phyloP scores from a whole-genome alignment of 1,140 invertebrate species.

The Vollenhovia emeryi region DNA sequence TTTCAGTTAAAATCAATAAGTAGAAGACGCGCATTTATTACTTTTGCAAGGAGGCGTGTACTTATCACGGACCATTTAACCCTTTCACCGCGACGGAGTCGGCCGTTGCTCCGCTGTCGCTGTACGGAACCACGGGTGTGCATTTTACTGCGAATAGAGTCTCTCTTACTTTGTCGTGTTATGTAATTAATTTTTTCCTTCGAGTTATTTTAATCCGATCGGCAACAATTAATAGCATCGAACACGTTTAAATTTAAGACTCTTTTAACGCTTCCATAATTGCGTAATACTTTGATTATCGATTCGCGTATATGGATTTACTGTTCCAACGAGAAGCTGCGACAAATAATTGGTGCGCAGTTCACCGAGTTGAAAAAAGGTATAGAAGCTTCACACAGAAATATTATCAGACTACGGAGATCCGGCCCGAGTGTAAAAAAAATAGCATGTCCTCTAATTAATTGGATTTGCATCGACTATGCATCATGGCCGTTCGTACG shows the following conservation, averaged over 20 bases:
- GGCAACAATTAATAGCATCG: background rate
- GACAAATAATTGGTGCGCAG: too few relatives aligned
- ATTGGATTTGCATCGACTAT: background rate
- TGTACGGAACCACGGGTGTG: background rate
- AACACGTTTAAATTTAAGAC: background rate
- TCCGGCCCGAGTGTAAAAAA: too few relatives aligned
- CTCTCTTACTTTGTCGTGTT: background rate
- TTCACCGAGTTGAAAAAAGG: too few relatives aligned
- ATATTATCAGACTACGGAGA: too few relatives aligned
- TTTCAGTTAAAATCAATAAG: background rate
- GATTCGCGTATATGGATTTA: too few relatives aligned
- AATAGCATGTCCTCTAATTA: too few relatives aligned
- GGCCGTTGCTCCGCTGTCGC: background rate
- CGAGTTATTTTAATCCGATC: background rate
- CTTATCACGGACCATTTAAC: background rate
- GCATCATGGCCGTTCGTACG: background rate
- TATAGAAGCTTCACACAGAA: too few relatives aligned
- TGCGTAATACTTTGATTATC: too few relatives aligned
- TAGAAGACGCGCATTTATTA: too few relatives aligned
- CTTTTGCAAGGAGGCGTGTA: background rate
- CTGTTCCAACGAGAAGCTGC: too few relatives aligned
- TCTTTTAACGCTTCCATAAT: background rate
- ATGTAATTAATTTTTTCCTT: background rate
- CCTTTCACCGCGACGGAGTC: background rate
- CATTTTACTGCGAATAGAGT: background rate